Conservation (phyloP, 2,113 vertebrate genomes). For the Bucco capensis region DNA sequence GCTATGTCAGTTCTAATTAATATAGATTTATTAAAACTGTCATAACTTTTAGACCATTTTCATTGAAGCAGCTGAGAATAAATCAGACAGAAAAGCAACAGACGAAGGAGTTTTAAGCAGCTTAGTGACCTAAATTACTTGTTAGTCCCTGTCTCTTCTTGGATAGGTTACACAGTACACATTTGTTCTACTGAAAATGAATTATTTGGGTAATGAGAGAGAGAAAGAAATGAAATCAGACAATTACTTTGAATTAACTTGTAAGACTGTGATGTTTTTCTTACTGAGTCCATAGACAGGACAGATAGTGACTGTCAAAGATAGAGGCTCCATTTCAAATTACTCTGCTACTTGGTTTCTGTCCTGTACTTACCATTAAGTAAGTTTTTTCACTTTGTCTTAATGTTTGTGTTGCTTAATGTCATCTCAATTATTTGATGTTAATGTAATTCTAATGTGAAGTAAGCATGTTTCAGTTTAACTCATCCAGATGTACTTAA, state of each 20-base stretch:
- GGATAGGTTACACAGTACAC: neutral
- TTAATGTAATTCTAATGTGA: neutral
- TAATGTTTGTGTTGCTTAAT: neutral
- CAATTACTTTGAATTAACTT: neutral
- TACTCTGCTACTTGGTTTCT: neutral
- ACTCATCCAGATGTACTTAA: neutral
- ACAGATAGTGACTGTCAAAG: neutral
- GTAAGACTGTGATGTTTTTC: neutral
- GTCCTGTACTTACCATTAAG: neutral
- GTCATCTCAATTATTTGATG: neutral
- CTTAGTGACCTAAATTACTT: neutral
- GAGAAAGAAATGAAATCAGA: neutral
- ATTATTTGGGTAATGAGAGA: neutral
- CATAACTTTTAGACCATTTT: slow-evolving; percentile 30
- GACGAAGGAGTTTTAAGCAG: slow-evolving; percentile 39
- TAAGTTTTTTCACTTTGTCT: neutral
- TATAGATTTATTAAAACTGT: slow-evolving; percentile 7
- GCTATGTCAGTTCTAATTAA: slow-evolving; percentile 37
- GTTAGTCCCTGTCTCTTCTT: neutral
- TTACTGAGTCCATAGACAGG: neutral
- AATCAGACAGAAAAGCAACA: slow-evolving; percentile 27
- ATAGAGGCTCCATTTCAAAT: neutral
- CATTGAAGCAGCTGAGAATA: slow-evolving; percentile 30
- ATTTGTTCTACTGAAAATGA: neutral
- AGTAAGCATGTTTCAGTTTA: neutral